Conservation (phyloP, 2,797 vertebrate genomes). For the Ispidina lecontei region DNA sequence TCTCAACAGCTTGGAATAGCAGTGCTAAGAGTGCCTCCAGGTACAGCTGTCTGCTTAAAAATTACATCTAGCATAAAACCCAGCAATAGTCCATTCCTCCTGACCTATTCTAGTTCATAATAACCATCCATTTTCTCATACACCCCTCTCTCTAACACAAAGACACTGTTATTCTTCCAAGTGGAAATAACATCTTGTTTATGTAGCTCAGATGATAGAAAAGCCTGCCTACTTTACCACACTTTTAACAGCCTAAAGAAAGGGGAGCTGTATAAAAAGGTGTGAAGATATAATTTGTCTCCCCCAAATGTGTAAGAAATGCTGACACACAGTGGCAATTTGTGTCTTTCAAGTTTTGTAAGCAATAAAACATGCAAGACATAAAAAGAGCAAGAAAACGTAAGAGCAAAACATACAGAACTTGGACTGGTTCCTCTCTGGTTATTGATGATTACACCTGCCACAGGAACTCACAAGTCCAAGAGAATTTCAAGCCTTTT, state of each 20-base stretch:
- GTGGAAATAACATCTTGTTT: not conserved
- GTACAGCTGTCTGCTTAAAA: slow-evolving; percentile 5
- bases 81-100: not conserved
- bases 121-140: not conserved
- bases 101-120: not conserved
- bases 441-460: not conserved
- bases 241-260: not conserved
- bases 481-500: not conserved
- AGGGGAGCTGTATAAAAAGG: not conserved
- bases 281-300: not conserved
- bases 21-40: not conserved
- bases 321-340: not conserved
- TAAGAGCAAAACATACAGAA: not conserved
- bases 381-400: not conserved
- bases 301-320: not conserved
- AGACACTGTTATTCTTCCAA: not conserved
- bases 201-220: not conserved
- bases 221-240: not conserved
- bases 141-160: not conserved
- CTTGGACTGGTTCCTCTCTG: not conserved
- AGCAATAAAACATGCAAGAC: not conserved
- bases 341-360: not conserved
- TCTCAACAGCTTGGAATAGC: not conserved
- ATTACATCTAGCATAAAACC: not conserved
- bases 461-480: not conserved